Evolutionary conservation across 1,140 invertebrate genomes (phyloP), one percentile per base, ranked within the genome.

Genomic region (Meloidogyne chitwoodi): DNA sequence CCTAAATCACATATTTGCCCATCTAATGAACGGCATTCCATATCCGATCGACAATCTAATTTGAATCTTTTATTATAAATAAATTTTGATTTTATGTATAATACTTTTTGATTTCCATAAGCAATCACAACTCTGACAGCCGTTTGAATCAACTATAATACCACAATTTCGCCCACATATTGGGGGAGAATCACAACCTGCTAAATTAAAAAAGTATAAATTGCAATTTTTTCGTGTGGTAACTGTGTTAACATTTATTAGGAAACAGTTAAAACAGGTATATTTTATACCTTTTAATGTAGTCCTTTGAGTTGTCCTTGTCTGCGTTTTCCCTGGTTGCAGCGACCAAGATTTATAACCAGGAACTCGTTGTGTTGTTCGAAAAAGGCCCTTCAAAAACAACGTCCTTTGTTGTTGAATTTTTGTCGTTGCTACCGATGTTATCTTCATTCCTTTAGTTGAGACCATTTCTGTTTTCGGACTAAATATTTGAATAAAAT

Each of bases 1-100:
- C 75, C 78, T 2, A 79, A 62, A 24, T 79, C 78, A 26, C 78
- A 79, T 44, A 79, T 80, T 69, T 79, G 78, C 8, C 78, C 78
- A 34, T 79, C 66, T 3, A 64, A 41, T 44, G 27, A 66, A 3
- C 38, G 31, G 14, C 78, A 79, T 29, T 79, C 78, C n/a, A 62
- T 19, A 31, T 80, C 70, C 14, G 56, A 56, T 26, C 48, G 24
- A n/a, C 78, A 79, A 24, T 24, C 78, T n/a, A n/a, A n/a, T n/a
- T n/a, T 79, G 62, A 73, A 72, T 62, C 0, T 19, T 12, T 76
- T 74, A 14, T 62, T n/a, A 19, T 38, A 38, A 38, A 76, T 14
- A 75, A 27, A 24, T 41, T 70, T 24, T 11, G 34, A 3, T 34
- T 34, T 44, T 31, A 64, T n/a, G 29, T 1, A 12, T 16, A 11